Base-by-base conservation (phyloP, 1,140 invertebrate species). In the Drosophila suzukii region DNA sequence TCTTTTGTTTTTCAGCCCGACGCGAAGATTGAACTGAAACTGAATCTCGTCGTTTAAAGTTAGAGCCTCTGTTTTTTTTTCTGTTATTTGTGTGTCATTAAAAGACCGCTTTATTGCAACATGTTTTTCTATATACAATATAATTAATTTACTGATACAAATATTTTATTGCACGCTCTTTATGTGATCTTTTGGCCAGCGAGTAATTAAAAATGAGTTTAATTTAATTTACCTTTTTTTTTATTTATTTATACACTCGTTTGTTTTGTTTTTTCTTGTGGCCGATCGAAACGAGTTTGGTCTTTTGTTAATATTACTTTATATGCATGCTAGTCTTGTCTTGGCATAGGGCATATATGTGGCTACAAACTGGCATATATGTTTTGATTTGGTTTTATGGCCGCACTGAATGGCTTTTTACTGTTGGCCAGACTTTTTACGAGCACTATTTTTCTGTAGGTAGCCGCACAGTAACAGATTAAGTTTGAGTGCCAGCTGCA, bases 41-140 rank as follows among this genome's bases (percentile, higher is more conserved):
- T 49, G 66, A 54, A 24, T 50, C 7, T 46, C 50, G 43, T 20
- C 32, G 43, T 32, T 51, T 10, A 36, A 49, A 57, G 43, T 70
- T 47, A 34, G 65, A 57, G 67, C 67, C 67, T 71, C 65, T 66
- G 68, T 81, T 63, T 59, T 58, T 83, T 89, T 86, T 63, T 59
- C 55, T 83, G 7, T 88, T 86, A 43, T 79, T 77, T 83, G 75
- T 71, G 66, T 65, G 75, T 80, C 84, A 76, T 88, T 77, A 88
- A 51, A 51, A 83, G 66, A 60, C 65, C 51, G 53, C 66, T 88
- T 88, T 88, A 89, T 84, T 65, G 84, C 84, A 55, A 58, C 80
- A 83, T 86, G 80, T 88, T 89, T 88, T 82, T 78, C 84, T 88
- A 77, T 88, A 89, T 80, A 88, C 80, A 80, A 89, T 89, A 89